phyloP scores from a whole-genome alignment of 2,113 vertebrate species.

The Mus musculus region GRCm39 chr4:44002001-44002500 shows the following conservation, averaged over 20 bases:
- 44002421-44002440: neutral
- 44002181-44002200: neutral
- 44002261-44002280: neutral
- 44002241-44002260: neutral
- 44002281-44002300: neutral
- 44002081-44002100: neutral
- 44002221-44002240: neutral
- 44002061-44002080: neutral
- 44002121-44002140: neutral
- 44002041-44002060: neutral
- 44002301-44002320: neutral
- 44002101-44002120: neutral
- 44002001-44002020: neutral
- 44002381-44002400: neutral
- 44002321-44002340: neutral
- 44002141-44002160: neutral
- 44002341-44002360: neutral
- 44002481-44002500: neutral
- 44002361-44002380: neutral
- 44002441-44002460: neutral
- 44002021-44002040: neutral
- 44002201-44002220: neutral
- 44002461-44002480: neutral
- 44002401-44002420: neutral
- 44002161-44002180: neutral